Conservation (phyloP, 2,113 vertebrate species). For the Hippocampus zosterae region DNA sequence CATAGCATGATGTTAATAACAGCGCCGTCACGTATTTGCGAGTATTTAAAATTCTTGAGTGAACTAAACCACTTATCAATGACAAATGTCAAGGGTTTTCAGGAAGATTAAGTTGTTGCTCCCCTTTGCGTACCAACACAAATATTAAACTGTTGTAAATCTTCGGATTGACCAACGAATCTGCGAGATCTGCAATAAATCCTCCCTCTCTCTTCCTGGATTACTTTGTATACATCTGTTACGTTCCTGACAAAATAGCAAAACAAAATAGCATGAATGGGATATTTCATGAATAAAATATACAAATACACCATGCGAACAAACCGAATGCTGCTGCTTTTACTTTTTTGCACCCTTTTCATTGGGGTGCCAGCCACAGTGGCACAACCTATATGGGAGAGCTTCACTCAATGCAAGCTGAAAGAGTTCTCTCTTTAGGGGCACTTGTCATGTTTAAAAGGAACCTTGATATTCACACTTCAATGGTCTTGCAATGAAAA, state of each 20-base stretch:
- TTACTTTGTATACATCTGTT: neutral
- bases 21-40: neutral
- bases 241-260: neutral
- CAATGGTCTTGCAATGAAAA: neutral
- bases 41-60: neutral
- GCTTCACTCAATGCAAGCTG: neutral
- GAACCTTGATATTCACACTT: neutral
- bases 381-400: neutral
- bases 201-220: neutral
- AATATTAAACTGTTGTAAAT: neutral
- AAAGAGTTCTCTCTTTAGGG: neutral
- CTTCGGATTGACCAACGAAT: neutral
- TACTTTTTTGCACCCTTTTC: neutral
- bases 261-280: neutral
- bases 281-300: neutral
- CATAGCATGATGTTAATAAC: neutral
- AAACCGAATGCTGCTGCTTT: neutral
- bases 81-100: neutral
- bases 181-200: neutral
- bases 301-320: neutral
- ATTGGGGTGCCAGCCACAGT: neutral
- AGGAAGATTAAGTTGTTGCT: neutral
- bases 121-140: neutral
- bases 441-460: neutral
- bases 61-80: neutral